These are phyloP conservation scores for Meloidogyne hapla DNA, from an alignment of 1,140 invertebrate species.

Conservation along the genomic window DNA sequence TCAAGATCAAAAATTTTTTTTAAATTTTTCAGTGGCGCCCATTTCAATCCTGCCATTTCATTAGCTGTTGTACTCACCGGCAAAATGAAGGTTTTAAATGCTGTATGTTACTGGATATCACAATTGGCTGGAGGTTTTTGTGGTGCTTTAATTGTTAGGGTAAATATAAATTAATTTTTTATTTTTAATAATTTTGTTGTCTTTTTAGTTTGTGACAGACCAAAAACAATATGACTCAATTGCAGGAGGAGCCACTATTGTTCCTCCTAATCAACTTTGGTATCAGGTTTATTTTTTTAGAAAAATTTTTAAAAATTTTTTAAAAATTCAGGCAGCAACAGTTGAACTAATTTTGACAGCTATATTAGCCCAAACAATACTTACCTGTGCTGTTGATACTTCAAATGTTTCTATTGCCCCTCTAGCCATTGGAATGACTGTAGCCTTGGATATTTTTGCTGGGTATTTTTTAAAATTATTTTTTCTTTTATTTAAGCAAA, in stretches of 20 bases:
- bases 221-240: constrained; percentile 40
- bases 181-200: not conserved
- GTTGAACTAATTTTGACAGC: constrained; percentile 35
- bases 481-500: too few species aligned
- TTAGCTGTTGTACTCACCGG: constrained; percentile 58
- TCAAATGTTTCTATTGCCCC: constrained; percentile 25
- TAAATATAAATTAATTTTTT: constrained; percentile 35
- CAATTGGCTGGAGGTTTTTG: constrained; percentile 63
- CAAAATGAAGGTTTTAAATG: constrained; percentile 49
- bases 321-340: constrained; percentile 33
- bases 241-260: constrained; percentile 30
- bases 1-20: too few species aligned
- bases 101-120: constrained; percentile 56
- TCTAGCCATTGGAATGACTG: constrained; percentile 41
- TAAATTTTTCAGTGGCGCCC: constrained; percentile 63
- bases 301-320: not conserved
- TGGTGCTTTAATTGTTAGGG: constrained; percentile 62
- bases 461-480: constrained; percentile 48
- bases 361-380: constrained; percentile 25
- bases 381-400: constrained; percentile 34
- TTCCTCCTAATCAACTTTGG: not conserved
- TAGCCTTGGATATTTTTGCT: constrained; percentile 43
- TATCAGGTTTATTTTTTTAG: constrained; percentile 26
- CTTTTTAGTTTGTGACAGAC: constrained; percentile 34
- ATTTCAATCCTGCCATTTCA: constrained; percentile 66